phyloP scores from a whole-genome alignment of 2,113 vertebrate genomes.

The Trinectes maculatus region DNA sequence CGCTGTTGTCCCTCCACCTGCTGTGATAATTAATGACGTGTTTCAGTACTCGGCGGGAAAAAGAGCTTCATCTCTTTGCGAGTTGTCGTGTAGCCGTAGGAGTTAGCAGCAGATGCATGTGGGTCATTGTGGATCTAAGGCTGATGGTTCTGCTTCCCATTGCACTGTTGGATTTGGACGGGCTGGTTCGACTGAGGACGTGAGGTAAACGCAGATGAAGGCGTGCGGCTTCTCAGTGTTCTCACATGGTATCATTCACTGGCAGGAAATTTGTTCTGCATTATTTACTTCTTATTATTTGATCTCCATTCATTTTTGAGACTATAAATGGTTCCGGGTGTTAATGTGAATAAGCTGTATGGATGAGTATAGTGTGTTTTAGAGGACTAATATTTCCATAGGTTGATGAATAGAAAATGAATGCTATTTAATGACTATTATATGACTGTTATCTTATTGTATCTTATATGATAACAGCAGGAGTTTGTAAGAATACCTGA shows the following conservation, averaged over 20 bases:
- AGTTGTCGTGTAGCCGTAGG: constrained; percentile 27
- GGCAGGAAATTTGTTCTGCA: neutral
- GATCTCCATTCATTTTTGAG: too few species aligned
- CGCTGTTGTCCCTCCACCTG: constrained; percentile 62
- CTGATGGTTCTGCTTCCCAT: constrained; percentile 37
- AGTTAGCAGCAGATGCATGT: constrained; percentile 45
- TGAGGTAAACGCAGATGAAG: constrained; percentile 26
- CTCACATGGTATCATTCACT: neutral
- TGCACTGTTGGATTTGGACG: constrained; percentile 43
- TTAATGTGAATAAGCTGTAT: too few species aligned
- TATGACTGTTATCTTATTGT: too few species aligned
- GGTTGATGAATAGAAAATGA: neutral
- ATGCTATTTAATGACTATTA: too few species aligned
- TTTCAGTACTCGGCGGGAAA: constrained; percentile 46
- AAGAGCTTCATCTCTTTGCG: constrained; percentile 34
- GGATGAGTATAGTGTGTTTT: neutral
- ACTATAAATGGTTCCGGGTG: too few species aligned
- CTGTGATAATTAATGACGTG: constrained; percentile 75
- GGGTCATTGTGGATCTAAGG: constrained; percentile 50
- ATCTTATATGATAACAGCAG: too few species aligned
- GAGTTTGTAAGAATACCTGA: too few species aligned
- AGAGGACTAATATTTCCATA: neutral
- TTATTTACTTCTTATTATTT: too few species aligned
- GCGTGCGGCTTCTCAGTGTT: constrained; percentile 9
- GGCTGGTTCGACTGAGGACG: constrained; percentile 17